These are phyloP conservation scores for Malthinus seriepunctatus DNA, from an alignment of 2,888 invertebrate genomes.

Conservation along the genomic window DNA sequence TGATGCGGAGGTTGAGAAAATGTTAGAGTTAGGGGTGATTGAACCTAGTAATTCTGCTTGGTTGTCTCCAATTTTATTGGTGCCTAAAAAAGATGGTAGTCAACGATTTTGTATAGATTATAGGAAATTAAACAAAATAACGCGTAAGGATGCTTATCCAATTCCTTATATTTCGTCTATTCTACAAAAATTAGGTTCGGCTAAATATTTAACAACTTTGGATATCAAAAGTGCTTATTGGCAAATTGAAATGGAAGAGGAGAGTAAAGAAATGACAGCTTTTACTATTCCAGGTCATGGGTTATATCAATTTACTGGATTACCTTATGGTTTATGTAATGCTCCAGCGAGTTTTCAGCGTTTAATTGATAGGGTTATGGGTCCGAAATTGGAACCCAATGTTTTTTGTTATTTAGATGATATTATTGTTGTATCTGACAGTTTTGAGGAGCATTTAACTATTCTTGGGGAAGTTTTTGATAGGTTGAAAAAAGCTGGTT, in stretches of 20 bases:
- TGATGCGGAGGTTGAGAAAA: slow-evolving; percentile 31
- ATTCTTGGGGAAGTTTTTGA: not conserved
- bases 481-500: not conserved
- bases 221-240: slow-evolving; percentile 6
- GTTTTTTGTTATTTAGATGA: slow-evolving; percentile 7
- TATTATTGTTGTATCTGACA: not conserved
- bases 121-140: not conserved
- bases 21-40: slow-evolving; percentile 31
- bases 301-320: not conserved
- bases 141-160: not conserved
- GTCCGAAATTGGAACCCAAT: not conserved
- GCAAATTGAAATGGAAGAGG: not conserved
- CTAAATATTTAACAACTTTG: not conserved
- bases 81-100: slow-evolving; percentile 31
- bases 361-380: not conserved
- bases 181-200: not conserved
- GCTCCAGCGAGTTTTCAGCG: not conserved
- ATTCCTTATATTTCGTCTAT: not conserved
- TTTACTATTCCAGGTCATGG: slow-evolving; percentile 7
- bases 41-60: slow-evolving; percentile 30
- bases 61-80: slow-evolving; percentile 33
- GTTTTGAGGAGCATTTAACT: not conserved
- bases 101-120: slow-evolving; percentile 10
- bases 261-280: not conserved
- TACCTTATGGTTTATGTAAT: slow-evolving; percentile 1